phyloP scores from a whole-genome alignment of 2,113 vertebrate species.

The Gymnocephalus cernua region DNA sequence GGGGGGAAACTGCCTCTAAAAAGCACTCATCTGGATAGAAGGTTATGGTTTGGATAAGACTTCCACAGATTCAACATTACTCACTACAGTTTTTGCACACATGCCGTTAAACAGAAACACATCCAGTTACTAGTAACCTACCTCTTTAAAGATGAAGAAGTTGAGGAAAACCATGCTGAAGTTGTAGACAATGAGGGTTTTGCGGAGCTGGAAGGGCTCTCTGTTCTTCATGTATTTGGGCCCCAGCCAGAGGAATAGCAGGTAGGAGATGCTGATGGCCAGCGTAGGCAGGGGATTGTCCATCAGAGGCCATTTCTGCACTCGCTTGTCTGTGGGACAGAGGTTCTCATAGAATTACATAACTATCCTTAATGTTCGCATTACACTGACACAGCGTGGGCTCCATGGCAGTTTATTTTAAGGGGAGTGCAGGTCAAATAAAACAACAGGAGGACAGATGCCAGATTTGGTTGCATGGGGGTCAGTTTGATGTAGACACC shows the following conservation, averaged over 20 bases:
- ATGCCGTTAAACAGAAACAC: no score
- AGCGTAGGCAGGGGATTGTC: conserved; percentile 93
- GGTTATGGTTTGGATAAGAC: neutral
- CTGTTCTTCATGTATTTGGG: conserved; percentile 97
- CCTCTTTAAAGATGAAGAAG: conserved; percentile 99
- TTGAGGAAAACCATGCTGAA: conserved; percentile 99
- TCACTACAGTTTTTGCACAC: neutral
- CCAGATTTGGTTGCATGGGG: conserved; percentile 16
- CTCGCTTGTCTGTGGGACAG: conserved; percentile 92
- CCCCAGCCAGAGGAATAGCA: conserved; percentile 97
- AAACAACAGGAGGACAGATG: neutral
- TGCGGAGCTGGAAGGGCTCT: conserved; percentile 95
- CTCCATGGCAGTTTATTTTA: conserved; percentile 1
- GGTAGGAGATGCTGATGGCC: conserved; percentile 95
- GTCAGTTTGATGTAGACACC: neutral
- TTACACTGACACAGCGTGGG: neutral
- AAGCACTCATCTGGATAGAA: neutral
- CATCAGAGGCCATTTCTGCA: conserved; percentile 98
- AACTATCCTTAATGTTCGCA: conserved; percentile 10
- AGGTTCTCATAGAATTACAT: conserved; percentile 59
- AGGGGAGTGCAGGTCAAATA: neutral
- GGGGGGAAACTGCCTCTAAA: neutral
- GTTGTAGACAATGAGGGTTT: conserved; percentile 96
- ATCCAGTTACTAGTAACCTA: conserved; percentile 58
- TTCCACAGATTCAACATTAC: neutral